These are phyloP conservation scores for Falco naumanni DNA, from an alignment of 2,797 vertebrate species.

Conservation along the genomic window DNA sequence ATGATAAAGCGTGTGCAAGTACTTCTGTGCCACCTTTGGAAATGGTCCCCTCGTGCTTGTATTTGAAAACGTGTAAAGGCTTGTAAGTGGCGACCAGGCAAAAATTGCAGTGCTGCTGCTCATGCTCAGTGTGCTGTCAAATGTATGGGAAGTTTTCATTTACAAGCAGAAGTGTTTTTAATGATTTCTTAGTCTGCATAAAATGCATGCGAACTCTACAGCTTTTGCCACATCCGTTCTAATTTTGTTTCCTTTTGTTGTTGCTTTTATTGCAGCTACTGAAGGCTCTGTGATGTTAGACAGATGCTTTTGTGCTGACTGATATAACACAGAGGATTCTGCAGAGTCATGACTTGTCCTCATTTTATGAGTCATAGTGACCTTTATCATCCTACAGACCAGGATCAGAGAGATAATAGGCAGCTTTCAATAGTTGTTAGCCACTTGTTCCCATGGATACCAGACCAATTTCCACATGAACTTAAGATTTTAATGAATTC, in stretches of 20 bases:
- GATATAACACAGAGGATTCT: slow-evolving; percentile 49
- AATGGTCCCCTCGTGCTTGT: background rate
- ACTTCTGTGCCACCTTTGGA: background rate
- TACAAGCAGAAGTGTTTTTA: background rate
- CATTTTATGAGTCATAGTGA: slow-evolving; percentile 57
- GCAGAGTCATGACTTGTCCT: slow-evolving; percentile 29
- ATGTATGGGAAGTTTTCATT: background rate
- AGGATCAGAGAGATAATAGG: slow-evolving; percentile 42
- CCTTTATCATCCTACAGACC: slow-evolving; percentile 55
- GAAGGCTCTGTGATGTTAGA: slow-evolving; percentile 51
- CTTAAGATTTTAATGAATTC: slow-evolving; percentile 17
- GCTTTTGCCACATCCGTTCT: slow-evolving; percentile 15
- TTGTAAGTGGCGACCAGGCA: background rate
- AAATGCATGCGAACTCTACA: background rate
- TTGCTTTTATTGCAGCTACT: slow-evolving; percentile 48
- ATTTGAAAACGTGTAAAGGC: rapidly evolving
- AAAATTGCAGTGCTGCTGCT: background rate
- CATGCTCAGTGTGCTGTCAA: background rate
- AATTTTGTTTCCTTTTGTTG: slow-evolving; percentile 50
- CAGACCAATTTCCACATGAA: background rate
- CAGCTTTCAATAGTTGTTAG: slow-evolving; percentile 24
- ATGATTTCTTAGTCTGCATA: background rate
- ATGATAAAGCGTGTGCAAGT: background rate
- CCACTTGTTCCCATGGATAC: slow-evolving; percentile 36
- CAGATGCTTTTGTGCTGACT: slow-evolving; percentile 58